phyloP scores from a whole-genome alignment of 2,113 vertebrate genomes.

The Haemorhous mexicanus region DNA sequence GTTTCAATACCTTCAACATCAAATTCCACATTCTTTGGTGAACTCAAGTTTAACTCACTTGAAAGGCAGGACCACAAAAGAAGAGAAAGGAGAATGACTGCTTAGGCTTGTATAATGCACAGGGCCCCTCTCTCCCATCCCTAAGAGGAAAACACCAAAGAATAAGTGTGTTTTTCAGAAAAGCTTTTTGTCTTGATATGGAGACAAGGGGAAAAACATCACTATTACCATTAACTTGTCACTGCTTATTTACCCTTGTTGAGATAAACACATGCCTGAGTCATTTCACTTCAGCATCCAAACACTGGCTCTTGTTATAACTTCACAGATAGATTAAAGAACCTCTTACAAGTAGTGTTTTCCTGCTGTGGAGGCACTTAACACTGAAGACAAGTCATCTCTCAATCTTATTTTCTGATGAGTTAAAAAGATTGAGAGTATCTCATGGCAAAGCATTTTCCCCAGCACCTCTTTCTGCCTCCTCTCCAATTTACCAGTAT shows the following conservation, averaged over 20 bases:
- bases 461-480: background rate
- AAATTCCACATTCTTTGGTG: background rate
- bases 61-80: background rate
- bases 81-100: background rate
- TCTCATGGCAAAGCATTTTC: background rate
- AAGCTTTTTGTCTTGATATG: background rate
- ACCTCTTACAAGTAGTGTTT: background rate
- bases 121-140: background rate
- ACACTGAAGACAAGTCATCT: background rate
- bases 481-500: background rate
- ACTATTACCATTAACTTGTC: background rate
- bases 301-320: background rate
- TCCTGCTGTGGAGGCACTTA: slow-evolving; percentile 31
- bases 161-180: background rate
- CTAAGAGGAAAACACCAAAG: background rate
- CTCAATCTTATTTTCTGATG: slow-evolving; percentile 15
- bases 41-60: background rate
- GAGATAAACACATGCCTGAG: slow-evolving; percentile 1
- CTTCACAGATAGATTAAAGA: slow-evolving; percentile 7
- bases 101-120: background rate
- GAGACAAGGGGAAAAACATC: background rate
- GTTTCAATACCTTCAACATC: background rate
- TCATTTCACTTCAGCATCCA: background rate
- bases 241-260: slow-evolving; percentile 8
- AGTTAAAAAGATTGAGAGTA: slow-evolving; percentile 1